These are phyloP conservation scores for Rafetus swinhoei DNA, from an alignment of 2,113 vertebrate genomes.

Conservation along the genomic window DNA sequence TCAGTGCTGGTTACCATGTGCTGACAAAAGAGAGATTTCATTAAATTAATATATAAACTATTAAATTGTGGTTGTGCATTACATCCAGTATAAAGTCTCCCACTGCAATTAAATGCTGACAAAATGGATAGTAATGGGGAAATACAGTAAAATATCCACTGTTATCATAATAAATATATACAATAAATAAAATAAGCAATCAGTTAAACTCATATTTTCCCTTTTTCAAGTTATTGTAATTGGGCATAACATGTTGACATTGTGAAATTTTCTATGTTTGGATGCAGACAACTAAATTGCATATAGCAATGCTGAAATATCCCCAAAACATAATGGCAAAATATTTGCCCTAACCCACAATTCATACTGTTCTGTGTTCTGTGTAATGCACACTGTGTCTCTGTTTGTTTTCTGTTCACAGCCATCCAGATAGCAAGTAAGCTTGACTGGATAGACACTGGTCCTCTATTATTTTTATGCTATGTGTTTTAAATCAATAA, in stretches of 20 bases:
- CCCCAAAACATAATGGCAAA: not conserved
- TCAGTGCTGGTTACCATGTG: rapidly evolving
- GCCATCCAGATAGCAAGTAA: not conserved
- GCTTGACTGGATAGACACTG: rapidly evolving
- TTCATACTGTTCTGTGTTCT: not conserved
- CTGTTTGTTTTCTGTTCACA: not conserved
- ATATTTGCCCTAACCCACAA: not conserved
- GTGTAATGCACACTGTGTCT: not conserved
- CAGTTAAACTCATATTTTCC: not conserved
- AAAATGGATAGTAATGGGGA: not conserved
- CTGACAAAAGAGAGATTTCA: conserved; percentile 50
- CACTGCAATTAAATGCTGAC: not conserved
- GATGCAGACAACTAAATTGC: not conserved
- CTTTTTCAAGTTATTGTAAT: not conserved
- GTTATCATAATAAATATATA: not conserved
- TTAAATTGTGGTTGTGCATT: conserved; percentile 41
- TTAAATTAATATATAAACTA: conserved; percentile 41
- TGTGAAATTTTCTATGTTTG: not conserved
- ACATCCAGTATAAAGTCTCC: not conserved
- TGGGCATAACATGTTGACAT: not conserved
- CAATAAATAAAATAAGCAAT: conserved; percentile 18
- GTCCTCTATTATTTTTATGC: not conserved
- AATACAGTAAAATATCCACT: not conserved
- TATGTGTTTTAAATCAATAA: not conserved
- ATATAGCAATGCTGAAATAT: not conserved